phyloP scores from a whole-genome alignment of 2,797 vertebrate genomes.

The Adelosebastes latens region DNA sequence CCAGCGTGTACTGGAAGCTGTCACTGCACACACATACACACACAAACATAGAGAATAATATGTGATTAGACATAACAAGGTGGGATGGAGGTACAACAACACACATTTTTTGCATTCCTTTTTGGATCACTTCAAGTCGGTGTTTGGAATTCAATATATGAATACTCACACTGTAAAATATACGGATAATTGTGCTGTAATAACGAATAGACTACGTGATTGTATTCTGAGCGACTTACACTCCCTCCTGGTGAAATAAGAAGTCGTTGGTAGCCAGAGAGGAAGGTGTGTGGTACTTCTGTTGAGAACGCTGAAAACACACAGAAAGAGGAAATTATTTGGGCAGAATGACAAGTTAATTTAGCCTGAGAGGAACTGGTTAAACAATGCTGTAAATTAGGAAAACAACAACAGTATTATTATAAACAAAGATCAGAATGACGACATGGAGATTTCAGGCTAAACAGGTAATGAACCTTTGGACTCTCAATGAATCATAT shows the following conservation, averaged over 20 bases:
- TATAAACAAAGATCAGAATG: neutral
- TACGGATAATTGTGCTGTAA: neutral
- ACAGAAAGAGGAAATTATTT: slow-evolving; percentile 57
- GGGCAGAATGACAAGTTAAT: neutral
- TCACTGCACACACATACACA: slow-evolving; percentile 75
- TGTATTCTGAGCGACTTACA: slow-evolving; percentile 81
- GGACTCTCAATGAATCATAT: slow-evolving; percentile 27
- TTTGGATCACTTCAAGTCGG: neutral
- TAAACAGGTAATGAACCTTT: slow-evolving; percentile 4
- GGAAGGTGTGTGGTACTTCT: slow-evolving; percentile 93
- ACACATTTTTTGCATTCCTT: neutral
- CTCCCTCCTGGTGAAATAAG: slow-evolving; percentile 89
- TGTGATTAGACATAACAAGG: slow-evolving; percentile 15
- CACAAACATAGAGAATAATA: neutral
- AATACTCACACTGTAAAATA: neutral
- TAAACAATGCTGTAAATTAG: slow-evolving; percentile 37
- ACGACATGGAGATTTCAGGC: neutral
- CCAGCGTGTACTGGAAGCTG: slow-evolving; percentile 93
- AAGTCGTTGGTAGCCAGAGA: slow-evolving; percentile 88
- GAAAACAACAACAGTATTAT: neutral
- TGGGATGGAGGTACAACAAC: neutral
- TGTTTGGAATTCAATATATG: neutral
- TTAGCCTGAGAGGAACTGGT: slow-evolving; percentile 45
- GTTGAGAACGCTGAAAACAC: slow-evolving; percentile 46
- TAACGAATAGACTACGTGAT: neutral